phyloP scores from a whole-genome alignment of 2,888 invertebrate species.

The Coleophora deauratella region DNA sequence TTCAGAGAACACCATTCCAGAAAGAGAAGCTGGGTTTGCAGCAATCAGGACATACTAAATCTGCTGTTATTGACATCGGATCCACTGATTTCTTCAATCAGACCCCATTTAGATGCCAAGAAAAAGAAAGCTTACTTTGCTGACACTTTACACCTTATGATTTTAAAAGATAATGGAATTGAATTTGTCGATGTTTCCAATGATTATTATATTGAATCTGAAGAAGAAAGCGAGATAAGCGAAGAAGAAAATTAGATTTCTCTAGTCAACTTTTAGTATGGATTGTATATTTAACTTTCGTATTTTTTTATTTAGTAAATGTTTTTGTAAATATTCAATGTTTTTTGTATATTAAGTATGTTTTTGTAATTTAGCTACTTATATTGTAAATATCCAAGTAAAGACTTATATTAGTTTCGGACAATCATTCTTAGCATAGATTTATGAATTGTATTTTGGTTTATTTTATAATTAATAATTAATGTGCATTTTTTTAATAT shows the following conservation, averaged over 20 bases:
- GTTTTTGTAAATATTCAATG: not conserved
- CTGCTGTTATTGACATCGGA: conserved; percentile 7
- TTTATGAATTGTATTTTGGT: not conserved
- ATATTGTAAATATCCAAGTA: too few relatives aligned
- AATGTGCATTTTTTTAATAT: too few relatives aligned
- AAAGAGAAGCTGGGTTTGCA: conserved; percentile 4
- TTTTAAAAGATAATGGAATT: not conserved
- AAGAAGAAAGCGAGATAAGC: not conserved
- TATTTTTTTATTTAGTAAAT: not conserved
- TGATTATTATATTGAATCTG: not conserved
- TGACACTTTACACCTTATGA: not conserved
- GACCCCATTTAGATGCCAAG: not conserved
- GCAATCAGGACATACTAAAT: conserved; percentile 9
- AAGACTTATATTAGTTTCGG: not conserved
- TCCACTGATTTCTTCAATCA: conserved; percentile 2
- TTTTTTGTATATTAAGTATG: not conserved
- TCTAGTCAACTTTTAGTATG: not conserved
- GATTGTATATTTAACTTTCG: not conserved
- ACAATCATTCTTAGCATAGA: not conserved
- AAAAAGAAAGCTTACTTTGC: conserved; percentile 1
- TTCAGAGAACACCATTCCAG: conserved; percentile 7
- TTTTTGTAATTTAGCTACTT: not conserved
- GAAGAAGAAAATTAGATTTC: not conserved
- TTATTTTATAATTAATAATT: not conserved
- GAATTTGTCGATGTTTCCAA: not conserved